Evolutionary conservation across 2,888 invertebrate genomes (phyloP).

Genomic region (Drosophila lutescens): DNA sequence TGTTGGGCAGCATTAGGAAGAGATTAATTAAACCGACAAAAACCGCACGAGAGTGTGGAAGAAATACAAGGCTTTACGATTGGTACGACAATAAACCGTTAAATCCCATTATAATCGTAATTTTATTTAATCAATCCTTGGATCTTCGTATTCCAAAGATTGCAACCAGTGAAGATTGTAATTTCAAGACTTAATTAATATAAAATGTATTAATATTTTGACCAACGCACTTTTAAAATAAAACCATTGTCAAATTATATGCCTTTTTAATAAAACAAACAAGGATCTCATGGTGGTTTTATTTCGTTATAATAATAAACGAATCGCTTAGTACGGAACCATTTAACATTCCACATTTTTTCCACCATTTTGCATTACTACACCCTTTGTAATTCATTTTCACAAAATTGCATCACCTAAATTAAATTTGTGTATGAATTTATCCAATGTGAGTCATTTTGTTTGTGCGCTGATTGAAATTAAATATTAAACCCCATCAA

Average conservation of each 20-base stretch:
- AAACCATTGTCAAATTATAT: too few relatives aligned
- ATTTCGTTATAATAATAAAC: neutral
- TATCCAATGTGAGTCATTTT: neutral
- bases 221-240: too few relatives aligned
- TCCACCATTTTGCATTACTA: neutral
- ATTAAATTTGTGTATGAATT: neutral
- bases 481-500: neutral
- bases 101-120: neutral
- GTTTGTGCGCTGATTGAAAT: neutral
- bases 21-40: constrained; percentile 4
- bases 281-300: too few relatives aligned
- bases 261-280: too few relatives aligned
- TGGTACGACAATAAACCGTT: neutral
- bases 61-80: constrained; percentile 3
- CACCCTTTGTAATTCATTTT: neutral
- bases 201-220: too few relatives aligned
- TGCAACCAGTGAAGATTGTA: too few relatives aligned
- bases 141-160: too few relatives aligned
- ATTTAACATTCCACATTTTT: neutral
- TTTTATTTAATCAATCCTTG: neutral
- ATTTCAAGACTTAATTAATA: too few relatives aligned
- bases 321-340: neutral
- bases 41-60: neutral
- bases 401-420: neutral
- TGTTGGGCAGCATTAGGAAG: constrained; percentile 6